Conservation (phyloP, 2,888 invertebrate species). For the Parnassius orleans region DNA sequence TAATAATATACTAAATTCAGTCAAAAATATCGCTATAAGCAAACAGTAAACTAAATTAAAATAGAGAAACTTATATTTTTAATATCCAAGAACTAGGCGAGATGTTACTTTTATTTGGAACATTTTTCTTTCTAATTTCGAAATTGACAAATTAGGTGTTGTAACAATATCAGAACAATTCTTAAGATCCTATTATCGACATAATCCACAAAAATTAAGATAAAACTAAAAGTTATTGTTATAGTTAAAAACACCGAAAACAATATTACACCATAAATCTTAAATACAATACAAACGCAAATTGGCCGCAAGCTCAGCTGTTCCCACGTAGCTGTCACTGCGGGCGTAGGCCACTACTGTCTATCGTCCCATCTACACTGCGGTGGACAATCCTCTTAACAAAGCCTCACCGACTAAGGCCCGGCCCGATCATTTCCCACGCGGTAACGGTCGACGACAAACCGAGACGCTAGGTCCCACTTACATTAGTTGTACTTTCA, state of each 20-base stretch:
- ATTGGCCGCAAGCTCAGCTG: slow-evolving; percentile 33
- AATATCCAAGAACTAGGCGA: too few species aligned
- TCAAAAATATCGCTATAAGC: too few species aligned
- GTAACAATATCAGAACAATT: too few species aligned
- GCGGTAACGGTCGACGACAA: slow-evolving; percentile 75
- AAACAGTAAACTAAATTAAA: too few species aligned
- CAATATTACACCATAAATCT: slow-evolving; percentile 25
- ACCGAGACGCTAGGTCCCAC: slow-evolving; percentile 70
- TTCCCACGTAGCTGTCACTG: slow-evolving; percentile 79
- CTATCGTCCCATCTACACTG: slow-evolving; percentile 76
- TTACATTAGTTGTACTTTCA: slow-evolving; percentile 65
- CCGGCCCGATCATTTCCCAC: slow-evolving; percentile 77
- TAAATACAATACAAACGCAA: slow-evolving; percentile 5
- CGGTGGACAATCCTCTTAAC: slow-evolving; percentile 79
- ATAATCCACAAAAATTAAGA: background rate
- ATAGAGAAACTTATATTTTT: too few species aligned
- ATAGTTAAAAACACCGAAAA: slow-evolving; percentile 7
- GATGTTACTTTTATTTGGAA: too few species aligned
- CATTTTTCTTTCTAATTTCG: too few species aligned
- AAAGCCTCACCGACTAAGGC: slow-evolving; percentile 67
- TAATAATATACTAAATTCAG: too few species aligned
- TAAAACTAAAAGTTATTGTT: background rate
- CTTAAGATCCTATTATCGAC: too few species aligned
- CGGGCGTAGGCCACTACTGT: slow-evolving; percentile 52
- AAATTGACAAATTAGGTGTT: too few species aligned